Base-by-base conservation (phyloP, 2,113 vertebrate genomes). In the Melanotaenia duboulayi region DNA sequence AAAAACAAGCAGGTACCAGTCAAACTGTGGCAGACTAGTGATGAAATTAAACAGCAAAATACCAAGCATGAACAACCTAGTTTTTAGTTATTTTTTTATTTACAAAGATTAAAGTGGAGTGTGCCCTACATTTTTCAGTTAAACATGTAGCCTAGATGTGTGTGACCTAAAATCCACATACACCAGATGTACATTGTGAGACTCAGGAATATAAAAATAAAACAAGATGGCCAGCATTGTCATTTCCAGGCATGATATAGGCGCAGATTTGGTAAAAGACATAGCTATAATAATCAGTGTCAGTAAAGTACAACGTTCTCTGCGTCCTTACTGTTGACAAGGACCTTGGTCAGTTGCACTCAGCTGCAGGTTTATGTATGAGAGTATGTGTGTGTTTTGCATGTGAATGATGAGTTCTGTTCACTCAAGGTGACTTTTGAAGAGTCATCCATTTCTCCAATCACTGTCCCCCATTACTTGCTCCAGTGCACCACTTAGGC, bases 371-470 rank as follows among this genome's bases (percentile, higher is more conserved):
- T 76, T 65, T 58, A n/a, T 52, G 48, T 13, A 60, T 40, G 51
- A 44, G 65, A 62, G 61, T 66, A 64, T 71, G 32, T 62, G 60
- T 39, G 64, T 68, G 65, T 81, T 57, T 57, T 61, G 25, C 68
- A 67, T 67, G 65, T 89, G 83, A 90, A 67, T 80, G 84, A 88
- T 83, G 76, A 85, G 84, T 66, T 81, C 60, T 70, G 65, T 86
- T 82, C 78, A 82, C 62, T 80, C 80, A 90, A 91, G 89, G 90
- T 90, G 85, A 90, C 87, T 89, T 83, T 81, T 86, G 67, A 84
- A 70, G 77, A 84, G 67, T 78, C 78, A 74, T 80, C 78, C 64
- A 82, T 90, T 89, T 81, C 78, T 82, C 76, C 71, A 83, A 74
- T 86, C 79, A 83, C 86, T 87, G 82, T 82, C 86, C 85, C 76